A percentile compares a stretch with the other conserved stretches of the same genome.
Evolutionary conservation across 2,797 vertebrate species (phyloP).

Genomic region (Eulemur albifrons): DNA sequence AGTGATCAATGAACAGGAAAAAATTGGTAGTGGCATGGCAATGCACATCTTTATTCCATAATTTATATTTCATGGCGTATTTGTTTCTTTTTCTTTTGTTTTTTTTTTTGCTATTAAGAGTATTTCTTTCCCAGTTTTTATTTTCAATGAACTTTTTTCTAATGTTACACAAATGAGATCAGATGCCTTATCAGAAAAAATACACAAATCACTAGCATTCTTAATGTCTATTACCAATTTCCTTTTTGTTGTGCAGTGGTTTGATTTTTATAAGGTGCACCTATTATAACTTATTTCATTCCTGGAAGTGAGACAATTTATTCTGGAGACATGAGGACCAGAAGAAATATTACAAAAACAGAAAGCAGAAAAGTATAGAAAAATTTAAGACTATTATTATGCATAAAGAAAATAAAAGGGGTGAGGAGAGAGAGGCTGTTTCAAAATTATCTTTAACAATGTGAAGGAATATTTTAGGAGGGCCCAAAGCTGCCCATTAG

Average conservation of each 20-base stretch:
- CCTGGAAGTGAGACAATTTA: conserved; percentile 23
- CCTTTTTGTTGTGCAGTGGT: not conserved
- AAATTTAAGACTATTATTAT: not conserved
- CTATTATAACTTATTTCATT: conserved; percentile 34
- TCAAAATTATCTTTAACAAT: not conserved
- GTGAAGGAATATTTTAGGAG: not conserved
- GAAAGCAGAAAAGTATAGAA: not conserved
- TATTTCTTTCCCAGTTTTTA: not conserved
- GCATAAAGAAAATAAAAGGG: not conserved
- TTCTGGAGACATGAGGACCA: not conserved
- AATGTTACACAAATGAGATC: not conserved
- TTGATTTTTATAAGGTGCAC: not conserved
- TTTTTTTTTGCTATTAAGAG: not conserved
- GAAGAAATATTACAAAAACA: conserved; percentile 19
- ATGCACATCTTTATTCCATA: not conserved
- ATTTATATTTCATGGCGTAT: not conserved
- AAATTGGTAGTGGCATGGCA: not conserved
- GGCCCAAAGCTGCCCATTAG: too few relatives aligned
- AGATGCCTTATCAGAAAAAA: not conserved
- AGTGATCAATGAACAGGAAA: not conserved
- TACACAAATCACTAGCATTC: not conserved
- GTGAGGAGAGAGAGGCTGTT: not conserved
- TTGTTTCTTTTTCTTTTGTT: not conserved
- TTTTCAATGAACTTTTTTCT: not conserved
- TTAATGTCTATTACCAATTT: conserved; percentile 8